phyloP scores from a whole-genome alignment of 2,888 invertebrate species.

The Gastrophysa polygoni region DNA sequence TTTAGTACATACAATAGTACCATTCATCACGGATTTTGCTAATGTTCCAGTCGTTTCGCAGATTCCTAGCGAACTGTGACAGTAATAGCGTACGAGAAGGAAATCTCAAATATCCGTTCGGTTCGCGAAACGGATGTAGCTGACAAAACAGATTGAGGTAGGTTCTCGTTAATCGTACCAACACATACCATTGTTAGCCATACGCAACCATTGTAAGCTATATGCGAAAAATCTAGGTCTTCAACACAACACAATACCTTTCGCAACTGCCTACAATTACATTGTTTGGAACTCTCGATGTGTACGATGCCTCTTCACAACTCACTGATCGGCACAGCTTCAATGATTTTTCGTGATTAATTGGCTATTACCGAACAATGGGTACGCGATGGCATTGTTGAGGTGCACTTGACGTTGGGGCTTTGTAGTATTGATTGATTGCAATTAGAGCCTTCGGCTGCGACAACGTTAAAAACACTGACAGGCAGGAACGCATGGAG shows the following conservation, averaged over 20 bases:
- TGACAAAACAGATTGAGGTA: constrained; percentile 47
- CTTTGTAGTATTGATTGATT: background rate
- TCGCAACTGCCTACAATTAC: constrained; percentile 32
- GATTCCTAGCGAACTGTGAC: constrained; percentile 34
- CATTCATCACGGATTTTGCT: too few species aligned
- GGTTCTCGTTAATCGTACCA: constrained; percentile 26
- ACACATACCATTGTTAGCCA: background rate
- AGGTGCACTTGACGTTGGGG: background rate
- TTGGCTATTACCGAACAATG: constrained; percentile 21
- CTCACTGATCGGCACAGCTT: constrained; percentile 27
- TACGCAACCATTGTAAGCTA: background rate
- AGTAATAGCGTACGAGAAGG: constrained; percentile 41
- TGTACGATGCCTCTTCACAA: constrained; percentile 32
- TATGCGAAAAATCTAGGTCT: background rate
- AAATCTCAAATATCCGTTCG: constrained; percentile 30
- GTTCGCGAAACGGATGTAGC: constrained; percentile 44
- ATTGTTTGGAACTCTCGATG: constrained; percentile 33
- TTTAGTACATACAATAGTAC: too few species aligned
- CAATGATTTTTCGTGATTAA: constrained; percentile 25
- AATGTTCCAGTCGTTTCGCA: too few species aligned
- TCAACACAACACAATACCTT: constrained; percentile 36
- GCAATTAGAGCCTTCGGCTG: background rate
- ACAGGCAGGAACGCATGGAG: background rate
- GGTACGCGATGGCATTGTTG: background rate
- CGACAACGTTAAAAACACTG: background rate